These are phyloP conservation scores for Pangasianodon gigas DNA, from an alignment of 2,113 vertebrate species.

Conservation along the genomic window DNA sequence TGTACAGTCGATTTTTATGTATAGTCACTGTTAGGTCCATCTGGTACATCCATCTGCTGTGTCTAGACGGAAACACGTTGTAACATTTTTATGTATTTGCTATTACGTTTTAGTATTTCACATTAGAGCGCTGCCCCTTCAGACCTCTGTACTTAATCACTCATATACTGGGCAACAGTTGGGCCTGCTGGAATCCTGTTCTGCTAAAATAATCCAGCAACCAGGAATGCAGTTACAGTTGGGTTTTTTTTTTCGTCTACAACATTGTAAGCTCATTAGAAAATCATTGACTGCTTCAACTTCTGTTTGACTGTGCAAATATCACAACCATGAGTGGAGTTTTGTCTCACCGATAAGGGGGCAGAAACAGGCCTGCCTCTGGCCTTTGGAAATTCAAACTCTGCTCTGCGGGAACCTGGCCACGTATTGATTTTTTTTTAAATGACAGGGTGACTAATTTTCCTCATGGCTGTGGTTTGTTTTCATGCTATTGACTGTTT, in stretches of 20 bases:
- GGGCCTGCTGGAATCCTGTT: neutral
- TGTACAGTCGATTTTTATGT: neutral
- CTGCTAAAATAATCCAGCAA: neutral
- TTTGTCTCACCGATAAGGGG: slow-evolving; percentile 8
- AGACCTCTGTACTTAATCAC: neutral
- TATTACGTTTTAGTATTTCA: neutral
- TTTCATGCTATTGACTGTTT: slow-evolving; percentile 24
- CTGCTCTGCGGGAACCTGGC: neutral
- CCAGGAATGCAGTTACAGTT: neutral
- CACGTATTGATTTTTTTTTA: slow-evolving; percentile 23
- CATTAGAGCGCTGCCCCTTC: neutral
- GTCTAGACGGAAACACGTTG: neutral
- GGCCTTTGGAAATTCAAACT: slow-evolving; percentile 14
- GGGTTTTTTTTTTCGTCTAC: neutral
- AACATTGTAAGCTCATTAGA: neutral
- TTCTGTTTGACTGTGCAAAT: slow-evolving; percentile 25
- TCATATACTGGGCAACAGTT: neutral
- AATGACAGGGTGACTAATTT: slow-evolving; percentile 25
- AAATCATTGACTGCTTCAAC: slow-evolving; percentile 16
- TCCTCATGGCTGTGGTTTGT: neutral
- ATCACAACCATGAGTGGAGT: neutral
- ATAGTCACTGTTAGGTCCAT: neutral
- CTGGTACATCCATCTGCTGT: slow-evolving; percentile 20
- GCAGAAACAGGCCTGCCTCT: neutral
- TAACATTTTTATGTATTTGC: neutral